Evolutionary conservation across 2,888 invertebrate genomes (phyloP).

Genomic region (Oligia latruncula): DNA sequence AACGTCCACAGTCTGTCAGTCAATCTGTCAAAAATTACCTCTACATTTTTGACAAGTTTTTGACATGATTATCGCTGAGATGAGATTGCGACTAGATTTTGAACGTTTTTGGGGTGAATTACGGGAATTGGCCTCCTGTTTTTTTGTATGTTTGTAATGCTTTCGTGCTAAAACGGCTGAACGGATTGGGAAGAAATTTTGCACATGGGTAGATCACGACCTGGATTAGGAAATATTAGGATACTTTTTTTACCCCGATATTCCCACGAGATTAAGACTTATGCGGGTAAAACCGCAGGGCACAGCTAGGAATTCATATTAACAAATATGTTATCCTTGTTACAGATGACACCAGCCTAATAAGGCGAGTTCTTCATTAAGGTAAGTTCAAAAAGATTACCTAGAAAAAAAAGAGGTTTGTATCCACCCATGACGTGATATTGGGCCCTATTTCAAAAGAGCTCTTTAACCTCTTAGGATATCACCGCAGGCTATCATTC

Average conservation of each 20-base stretch:
- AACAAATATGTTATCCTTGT: constrained; percentile 54
- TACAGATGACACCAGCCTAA: constrained; percentile 72
- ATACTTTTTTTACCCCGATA: neutral
- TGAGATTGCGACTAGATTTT: no score
- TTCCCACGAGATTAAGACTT: neutral
- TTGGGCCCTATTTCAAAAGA: constrained; percentile 47
- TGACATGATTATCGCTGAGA: no score
- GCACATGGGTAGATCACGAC: no score
- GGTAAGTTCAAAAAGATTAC: constrained; percentile 63
- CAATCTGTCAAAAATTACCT: no score
- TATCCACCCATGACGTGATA: constrained; percentile 22
- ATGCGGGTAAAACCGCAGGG: neutral
- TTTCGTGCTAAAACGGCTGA: no score
- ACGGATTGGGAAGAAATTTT: no score
- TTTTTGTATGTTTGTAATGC: no score
- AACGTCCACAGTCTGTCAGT: no score
- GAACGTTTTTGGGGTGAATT: no score
- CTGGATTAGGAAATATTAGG: neutral
- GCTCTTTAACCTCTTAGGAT: constrained; percentile 59
- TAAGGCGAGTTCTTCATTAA: constrained; percentile 51
- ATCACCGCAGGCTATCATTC: constrained; percentile 56
- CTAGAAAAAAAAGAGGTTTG: constrained; percentile 17
- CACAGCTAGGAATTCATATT: neutral
- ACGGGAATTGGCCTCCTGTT: no score
- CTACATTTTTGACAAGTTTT: no score